Evolutionary conservation across 2,113 vertebrate species (phyloP), one percentile per base, ranked within the genome.

Genomic region (Motacilla alba): DNA sequence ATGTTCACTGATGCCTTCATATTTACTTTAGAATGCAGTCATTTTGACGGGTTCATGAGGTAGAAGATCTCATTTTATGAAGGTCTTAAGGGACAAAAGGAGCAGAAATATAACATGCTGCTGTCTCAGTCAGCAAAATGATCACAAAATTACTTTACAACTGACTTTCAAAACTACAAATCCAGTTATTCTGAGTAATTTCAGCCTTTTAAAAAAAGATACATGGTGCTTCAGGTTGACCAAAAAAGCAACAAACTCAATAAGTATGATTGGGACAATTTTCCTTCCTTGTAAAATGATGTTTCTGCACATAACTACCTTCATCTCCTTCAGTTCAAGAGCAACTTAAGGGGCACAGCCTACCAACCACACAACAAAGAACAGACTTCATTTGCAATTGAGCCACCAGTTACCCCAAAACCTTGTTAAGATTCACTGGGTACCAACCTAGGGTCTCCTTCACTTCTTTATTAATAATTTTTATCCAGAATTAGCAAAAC

Each of bases 31-130:
- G 85, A 96, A 97, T 66, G 80, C 86, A 96, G 94, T 93, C 93
- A 90, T 92, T 95, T 84, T 93, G 96, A 95, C 53, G 67, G 77
- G 83, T 85, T 90, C 88, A 93, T 90, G 94, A 96, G 88, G 92
- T 92, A 97, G 93, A 90, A 93, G 76, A 97, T 95, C 94, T 96
- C 88, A 93, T 96, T 96, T 97, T 83, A 87, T 79, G 88, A 96
- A 96, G 92, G 95, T 97, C 90, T 96, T 89, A 64, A 89, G 88
- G 89, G 88, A 96, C 90, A 96, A 81, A 64, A 90, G 46, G 58
- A 93, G 59, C 56, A 92, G 86, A 95, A 96, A 94, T 96, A 79
- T 23, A 96, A 78, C 92, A 93, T 49, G 73, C 80, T 58, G 53
- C 92, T 86, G 83, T 89, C 95, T 96, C 95, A 90, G 90, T 93